Conservation (phyloP, 1,140 invertebrate species). For the Drosophila santomea region DNA sequence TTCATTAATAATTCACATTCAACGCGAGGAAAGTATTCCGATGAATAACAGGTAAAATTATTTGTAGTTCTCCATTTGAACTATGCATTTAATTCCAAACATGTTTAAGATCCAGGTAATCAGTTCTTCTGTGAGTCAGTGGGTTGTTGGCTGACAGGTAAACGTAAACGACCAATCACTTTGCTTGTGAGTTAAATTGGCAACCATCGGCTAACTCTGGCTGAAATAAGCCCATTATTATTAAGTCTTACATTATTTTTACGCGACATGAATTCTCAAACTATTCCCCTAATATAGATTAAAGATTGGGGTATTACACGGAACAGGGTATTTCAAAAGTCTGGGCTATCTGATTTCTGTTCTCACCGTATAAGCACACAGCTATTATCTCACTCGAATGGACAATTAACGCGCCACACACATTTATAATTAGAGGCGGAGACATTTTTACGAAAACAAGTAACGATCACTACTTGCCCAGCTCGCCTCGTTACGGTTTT, state of each 20-base stretch:
- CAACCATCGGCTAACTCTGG: too few species aligned
- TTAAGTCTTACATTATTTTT: too few species aligned
- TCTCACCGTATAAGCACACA: constrained; percentile 13
- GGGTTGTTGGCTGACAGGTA: background rate
- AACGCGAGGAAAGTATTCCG: constrained; percentile 8
- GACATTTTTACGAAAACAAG: constrained; percentile 8
- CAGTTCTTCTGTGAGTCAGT: background rate
- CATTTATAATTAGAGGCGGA: constrained; percentile 28
- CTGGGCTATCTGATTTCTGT: background rate
- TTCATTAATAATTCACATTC: constrained; percentile 22
- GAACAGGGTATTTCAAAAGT: constrained; percentile 1
- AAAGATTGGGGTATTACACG: background rate
- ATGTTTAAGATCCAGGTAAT: background rate
- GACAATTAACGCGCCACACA: constrained; percentile 27
- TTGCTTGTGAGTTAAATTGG: background rate
- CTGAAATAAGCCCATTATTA: too few species aligned
- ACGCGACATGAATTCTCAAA: too few species aligned
- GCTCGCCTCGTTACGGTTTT: constrained; percentile 40
- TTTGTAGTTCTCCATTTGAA: background rate
- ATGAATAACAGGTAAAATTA: constrained; percentile 14
- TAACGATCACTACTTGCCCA: constrained; percentile 6
- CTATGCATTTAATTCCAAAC: constrained; percentile 16
- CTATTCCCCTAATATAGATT: background rate
- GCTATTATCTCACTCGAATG: constrained; percentile 23
- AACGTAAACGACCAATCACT: background rate